Evolutionary conservation across 2,797 vertebrate genomes (phyloP), one percentile per base, ranked within the genome.

Genomic region (Sebastolobus alascanus): DNA sequence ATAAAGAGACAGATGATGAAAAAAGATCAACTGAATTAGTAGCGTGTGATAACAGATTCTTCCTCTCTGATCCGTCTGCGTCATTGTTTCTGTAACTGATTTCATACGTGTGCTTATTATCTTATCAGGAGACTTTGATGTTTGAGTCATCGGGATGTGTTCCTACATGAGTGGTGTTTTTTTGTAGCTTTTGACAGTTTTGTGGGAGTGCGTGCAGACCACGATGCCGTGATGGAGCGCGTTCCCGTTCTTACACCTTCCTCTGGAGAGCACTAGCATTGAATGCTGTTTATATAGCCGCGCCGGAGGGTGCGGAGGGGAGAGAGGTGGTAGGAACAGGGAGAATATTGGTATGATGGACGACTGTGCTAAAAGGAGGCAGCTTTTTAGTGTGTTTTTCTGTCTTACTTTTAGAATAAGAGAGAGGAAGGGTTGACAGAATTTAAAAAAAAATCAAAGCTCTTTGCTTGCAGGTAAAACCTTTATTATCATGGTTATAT

Each of bases 231-330:
- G 76, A 79, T 38, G 20, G 52, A 79, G 81, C 7, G 8, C 33
- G 33, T 68, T 74, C 54, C 75, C 70, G 56, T 80, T 82, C 77
- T 61, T 75, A 33, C 50, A 67, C 56, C 31, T 69, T 71, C 67
- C 85, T 80, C 86, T 66, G 85, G 85, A 88, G 79, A 84, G 69
- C 82, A 68, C 52, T 69, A n/a, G 54, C 60, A 61, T 56, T 88
- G 46, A 87, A 80, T 74, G 71, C 67, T 83, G 87, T 81, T 82
- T 82, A 76, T 88, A 73, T 68, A 83, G 83, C 79, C 60, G 20
- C 16, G 80, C 80, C 52, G 71, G 55, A 59, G 77, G 84, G 61
- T 69, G 18, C 20, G 54, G 43, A 58, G 29, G 52, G 33, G 25
- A 69, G 75, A 60, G 69, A 55, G 50, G 14, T 50, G 59, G 35